Conservation (phyloP, 2,888 invertebrate genomes). For the Bugulina stolonifera region DNA sequence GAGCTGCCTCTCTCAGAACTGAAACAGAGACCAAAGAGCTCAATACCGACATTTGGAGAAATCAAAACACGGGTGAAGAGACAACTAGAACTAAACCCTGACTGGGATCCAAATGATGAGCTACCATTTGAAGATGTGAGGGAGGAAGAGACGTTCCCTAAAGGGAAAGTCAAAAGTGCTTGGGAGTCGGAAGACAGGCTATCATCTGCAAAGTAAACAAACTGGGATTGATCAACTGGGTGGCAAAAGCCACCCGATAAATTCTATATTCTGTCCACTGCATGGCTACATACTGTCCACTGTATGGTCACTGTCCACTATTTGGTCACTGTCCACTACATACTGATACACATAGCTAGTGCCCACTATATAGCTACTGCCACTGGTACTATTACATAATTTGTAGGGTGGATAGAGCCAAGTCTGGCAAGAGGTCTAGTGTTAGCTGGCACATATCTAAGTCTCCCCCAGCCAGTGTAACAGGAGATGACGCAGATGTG, state of each 20-base stretch:
- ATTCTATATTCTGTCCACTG: too few species aligned
- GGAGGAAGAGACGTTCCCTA: background rate
- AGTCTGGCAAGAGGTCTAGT: conserved; percentile 10
- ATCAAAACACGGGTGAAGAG: conserved; percentile 16
- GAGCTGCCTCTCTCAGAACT: background rate
- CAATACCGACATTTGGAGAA: conserved; percentile 17
- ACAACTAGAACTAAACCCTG: conserved; percentile 14
- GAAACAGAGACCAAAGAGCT: conserved; percentile 4
- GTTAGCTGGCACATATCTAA: conserved; percentile 10
- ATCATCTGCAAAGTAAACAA: background rate
- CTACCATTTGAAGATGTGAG: background rate
- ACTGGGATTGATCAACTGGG: too few species aligned
- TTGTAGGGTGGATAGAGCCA: background rate
- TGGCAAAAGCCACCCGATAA: too few species aligned
- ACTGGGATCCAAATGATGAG: conserved; percentile 25
- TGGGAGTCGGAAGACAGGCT: conserved; percentile 17
- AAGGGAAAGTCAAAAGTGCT: background rate
- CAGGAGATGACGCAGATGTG: background rate
- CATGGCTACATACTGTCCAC: too few species aligned
- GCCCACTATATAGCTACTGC: too few species aligned
- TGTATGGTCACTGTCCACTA: too few species aligned
- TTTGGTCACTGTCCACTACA: too few species aligned
- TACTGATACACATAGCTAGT: too few species aligned
- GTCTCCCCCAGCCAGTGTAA: background rate
- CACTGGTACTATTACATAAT: too few species aligned